Evolutionary conservation across 2,888 invertebrate genomes (phyloP).

Genomic region (Epistrophe eligans): DNA sequence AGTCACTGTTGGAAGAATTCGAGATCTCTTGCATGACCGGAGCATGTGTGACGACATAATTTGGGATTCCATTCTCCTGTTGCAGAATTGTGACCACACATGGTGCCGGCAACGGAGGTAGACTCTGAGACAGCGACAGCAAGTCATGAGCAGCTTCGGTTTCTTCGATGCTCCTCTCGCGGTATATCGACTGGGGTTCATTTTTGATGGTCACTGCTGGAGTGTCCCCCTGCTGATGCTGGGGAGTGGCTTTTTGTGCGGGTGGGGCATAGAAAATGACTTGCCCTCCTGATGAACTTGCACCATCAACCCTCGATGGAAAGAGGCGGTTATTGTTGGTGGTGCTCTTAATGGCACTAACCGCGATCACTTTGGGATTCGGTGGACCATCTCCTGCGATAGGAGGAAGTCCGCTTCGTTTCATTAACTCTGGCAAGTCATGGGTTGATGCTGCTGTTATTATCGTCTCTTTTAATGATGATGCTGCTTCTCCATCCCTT

Average conservation of each 20-base stretch:
- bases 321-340: conserved; percentile 25
- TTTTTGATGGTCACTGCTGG: conserved; percentile 77
- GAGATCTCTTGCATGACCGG: conserved; percentile 83
- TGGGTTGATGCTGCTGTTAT: conserved; percentile 70
- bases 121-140: conserved; percentile 90
- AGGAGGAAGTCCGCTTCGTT: conserved; percentile 59
- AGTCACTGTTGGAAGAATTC: conserved; percentile 80
- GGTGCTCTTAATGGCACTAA: conserved; percentile 66
- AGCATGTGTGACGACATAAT: conserved; percentile 68
- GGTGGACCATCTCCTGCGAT: conserved; percentile 59
- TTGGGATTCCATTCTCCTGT: conserved; percentile 77
- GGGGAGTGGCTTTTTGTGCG: conserved; percentile 77
- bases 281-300: conserved; percentile 79
- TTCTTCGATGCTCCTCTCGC: conserved; percentile 90
- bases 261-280: conserved; percentile 84
- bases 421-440: conserved; percentile 64
- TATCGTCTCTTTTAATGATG: conserved; percentile 63
- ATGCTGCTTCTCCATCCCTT: conserved; percentile 40
- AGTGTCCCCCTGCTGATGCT: conserved; percentile 3
- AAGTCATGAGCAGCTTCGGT: conserved; percentile 95
- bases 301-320: conserved; percentile 78
- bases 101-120: conserved; percentile 90
- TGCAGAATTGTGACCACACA: conserved; percentile 88
- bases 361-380: conserved; percentile 64
- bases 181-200: conserved; percentile 78